Base-by-base conservation (phyloP, 2,797 vertebrate species). In the Tamandua tetradactyla region DNA sequence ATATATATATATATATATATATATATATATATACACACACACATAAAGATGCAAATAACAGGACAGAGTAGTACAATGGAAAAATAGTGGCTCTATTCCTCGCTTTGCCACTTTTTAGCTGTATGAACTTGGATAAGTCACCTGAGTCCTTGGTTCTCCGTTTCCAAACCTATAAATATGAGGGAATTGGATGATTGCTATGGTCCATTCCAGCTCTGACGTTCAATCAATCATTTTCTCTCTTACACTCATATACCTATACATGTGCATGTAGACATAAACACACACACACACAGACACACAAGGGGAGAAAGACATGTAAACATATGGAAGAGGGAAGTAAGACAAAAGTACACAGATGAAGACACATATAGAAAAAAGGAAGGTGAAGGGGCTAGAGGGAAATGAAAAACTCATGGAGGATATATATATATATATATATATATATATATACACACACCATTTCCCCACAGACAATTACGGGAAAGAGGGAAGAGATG, bases 151-250 rank as follows among this genome's bases (percentile, higher is more conserved):
- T 79, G 62, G 37, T 64, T 37, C 69, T 93, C 25, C 89, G 57
- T 87, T 96, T 97, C 78, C 44, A 92, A 94, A 89, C 68, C 42
- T 71, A 94, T 83, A 93, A 81, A 95, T n/a, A 91, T 66, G 35
- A 96, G 40, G 86, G 66, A 92, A 94, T 0, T 92, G 20, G 44
- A 95, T 42, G 42, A 83, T 1, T 37, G 27, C 44, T 20, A 49
- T 74, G 32, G 59, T 91, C 52, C 44, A 95, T 72, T 94, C 75
- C 69, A 85, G 62, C 25, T 92, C 69, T 93, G 37, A 85, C 23
- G 42, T 64, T 44, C 32, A 74, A 74, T 68, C 25, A 30, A 4
- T 69, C 44, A 37, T 57, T 23, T 23, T 49, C 25, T 40, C 7
- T 66, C 82, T 74, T 47, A 47, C 11, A 47, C 44, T 11, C 11